These are phyloP conservation scores for Lepidochrysops patricia DNA, from an alignment of 2,888 invertebrate species.

Conservation along the genomic window DNA sequence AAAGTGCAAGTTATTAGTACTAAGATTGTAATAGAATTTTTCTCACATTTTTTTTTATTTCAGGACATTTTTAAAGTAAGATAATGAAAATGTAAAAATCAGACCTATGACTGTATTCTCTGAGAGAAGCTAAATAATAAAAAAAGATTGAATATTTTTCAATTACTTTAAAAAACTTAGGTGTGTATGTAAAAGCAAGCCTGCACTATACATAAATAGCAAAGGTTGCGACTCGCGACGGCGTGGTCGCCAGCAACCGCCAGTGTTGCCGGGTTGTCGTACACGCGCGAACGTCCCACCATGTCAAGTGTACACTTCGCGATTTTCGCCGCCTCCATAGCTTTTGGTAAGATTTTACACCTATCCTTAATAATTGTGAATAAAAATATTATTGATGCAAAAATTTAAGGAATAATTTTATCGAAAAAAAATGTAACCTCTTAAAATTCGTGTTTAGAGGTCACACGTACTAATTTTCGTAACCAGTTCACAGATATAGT, in stretches of 20 bases:
- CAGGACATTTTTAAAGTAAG: too few species aligned
- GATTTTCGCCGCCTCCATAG: constrained; percentile 48
- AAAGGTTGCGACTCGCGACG: constrained; percentile 28
- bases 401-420: not conserved
- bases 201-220: constrained; percentile 41
- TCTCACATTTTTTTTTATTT: too few species aligned
- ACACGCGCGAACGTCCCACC: constrained; percentile 61
- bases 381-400: not conserved
- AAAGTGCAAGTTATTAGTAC: too few species aligned
- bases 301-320: constrained; percentile 50
- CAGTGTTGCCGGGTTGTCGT: constrained; percentile 55
- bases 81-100: too few species aligned
- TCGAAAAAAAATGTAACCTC: not conserved
- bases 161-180: not conserved
- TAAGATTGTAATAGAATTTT: too few species aligned
- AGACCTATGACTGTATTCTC: too few species aligned
- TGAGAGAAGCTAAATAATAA: too few species aligned
- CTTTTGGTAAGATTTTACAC: constrained; percentile 46
- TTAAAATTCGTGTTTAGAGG: not conserved
- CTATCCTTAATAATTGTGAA: not conserved
- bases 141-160: too few species aligned
- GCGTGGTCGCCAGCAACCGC: constrained; percentile 34
- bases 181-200: constrained; percentile 16
- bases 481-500: constrained; percentile 1
- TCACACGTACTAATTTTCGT: constrained; percentile 1